Conservation (phyloP, 2,888 invertebrate genomes). For the Habrosyne pyritoides region DNA sequence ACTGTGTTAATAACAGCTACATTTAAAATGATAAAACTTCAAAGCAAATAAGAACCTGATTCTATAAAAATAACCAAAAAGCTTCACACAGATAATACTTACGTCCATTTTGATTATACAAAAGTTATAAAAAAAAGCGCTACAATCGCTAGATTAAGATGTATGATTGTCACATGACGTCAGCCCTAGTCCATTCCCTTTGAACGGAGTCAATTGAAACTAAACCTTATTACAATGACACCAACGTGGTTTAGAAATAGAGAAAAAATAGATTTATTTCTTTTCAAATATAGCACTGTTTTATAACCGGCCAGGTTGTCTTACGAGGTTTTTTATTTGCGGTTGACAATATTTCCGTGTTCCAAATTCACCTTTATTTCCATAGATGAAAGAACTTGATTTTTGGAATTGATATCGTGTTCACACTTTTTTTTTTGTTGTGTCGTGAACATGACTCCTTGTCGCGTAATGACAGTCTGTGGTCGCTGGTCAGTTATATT, state of each 20-base stretch:
- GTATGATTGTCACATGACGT: slow-evolving; percentile 3
- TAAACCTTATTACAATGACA: neutral
- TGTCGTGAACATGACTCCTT: neutral
- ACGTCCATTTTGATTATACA: neutral
- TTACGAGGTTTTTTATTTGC: neutral
- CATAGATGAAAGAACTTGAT: neutral
- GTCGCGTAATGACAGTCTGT: slow-evolving; percentile 2
- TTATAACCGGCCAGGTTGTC: slow-evolving; percentile 3
- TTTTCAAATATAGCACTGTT: neutral
- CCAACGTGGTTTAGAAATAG: neutral
- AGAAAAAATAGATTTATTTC: neutral
- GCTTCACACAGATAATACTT: neutral
- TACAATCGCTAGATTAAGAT: slow-evolving; percentile 3
- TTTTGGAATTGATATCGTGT: neutral
- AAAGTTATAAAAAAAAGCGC: slow-evolving; percentile 3
- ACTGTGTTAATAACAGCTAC: too few species aligned
- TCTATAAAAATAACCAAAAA: neutral
- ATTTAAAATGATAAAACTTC: neutral
- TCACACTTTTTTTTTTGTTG: neutral
- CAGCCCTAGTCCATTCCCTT: neutral
- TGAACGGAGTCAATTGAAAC: neutral
- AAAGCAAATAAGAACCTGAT: neutral
- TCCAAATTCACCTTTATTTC: slow-evolving; percentile 6
- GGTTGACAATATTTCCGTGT: slow-evolving; percentile 8
- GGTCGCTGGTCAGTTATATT: slow-evolving; percentile 1